Evolutionary conservation across 2,888 invertebrate genomes (phyloP), one percentile per base, ranked within the genome.

Genomic region (Labia minor): DNA sequence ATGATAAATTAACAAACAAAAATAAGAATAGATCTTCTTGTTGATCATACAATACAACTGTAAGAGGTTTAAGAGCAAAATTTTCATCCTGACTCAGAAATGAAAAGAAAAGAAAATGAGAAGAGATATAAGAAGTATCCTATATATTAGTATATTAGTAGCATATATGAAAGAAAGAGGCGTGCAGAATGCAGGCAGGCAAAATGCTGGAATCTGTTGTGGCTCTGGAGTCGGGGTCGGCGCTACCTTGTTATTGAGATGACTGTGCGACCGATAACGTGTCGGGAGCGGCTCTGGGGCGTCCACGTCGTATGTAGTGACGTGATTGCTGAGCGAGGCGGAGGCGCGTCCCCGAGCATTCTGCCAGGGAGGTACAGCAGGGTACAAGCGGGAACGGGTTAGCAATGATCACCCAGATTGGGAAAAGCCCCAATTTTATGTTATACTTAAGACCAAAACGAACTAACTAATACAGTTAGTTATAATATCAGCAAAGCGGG

Each of bases 161-260:
- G 14, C 3, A 16, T 2, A 49, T 3, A 49, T 4, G 14, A 16
- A 8, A 16, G 49, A 16, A n/a, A 8, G 14, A 49, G 49, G 49
- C 49, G 49, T 49, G 49, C 49, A 49, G n/a, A 16, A 49, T 49
- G 49, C 49, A 49, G 49, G 49, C 49, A 49, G 49, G 49, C 49
- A 49, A 16, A 11, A 10, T 4, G 8, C n/a, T 2, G 2, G 3
- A 49, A 8, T 2, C 49, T n/a, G 49, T 3, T 3, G 26, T 26
- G 49, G 49, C n/a, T 49, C 8, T 11, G 49, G 49, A 49, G 2
- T 49, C 49, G 16, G 49, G 49, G 4, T 49, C 16, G 14, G 49
- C 6, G 49, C 49, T 49, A 49, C 49, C 49, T 49, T 49, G 16
- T 49, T 49, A 49, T 49, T 49, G 16, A 49, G 49, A 49, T 49